Percentiles rank a stretch among this genome's conserved stretches.
Evolutionary conservation across 2,113 vertebrate species (phyloP).

Genomic region (Felis chaus): DNA sequence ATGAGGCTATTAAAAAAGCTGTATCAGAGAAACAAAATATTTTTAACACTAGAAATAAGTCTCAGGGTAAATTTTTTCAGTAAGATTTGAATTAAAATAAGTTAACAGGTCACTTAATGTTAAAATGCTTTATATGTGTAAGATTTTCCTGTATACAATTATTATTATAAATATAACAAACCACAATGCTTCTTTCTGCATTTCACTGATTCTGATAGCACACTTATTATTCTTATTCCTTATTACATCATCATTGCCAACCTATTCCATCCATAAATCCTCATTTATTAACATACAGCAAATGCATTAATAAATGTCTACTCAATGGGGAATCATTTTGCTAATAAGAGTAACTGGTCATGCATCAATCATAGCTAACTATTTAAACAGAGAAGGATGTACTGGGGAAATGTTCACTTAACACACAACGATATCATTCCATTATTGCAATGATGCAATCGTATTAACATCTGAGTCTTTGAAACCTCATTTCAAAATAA

Average conservation of each 20-base stretch:
- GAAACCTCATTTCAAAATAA: slow-evolving; percentile 46
- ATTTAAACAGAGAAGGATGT: slow-evolving; percentile 20
- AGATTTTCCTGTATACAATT: not conserved
- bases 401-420: slow-evolving; percentile 23
- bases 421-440: not conserved
- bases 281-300: slow-evolving; percentile 52
- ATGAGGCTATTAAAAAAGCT: slow-evolving; percentile 14
- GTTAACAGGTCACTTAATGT: not conserved
- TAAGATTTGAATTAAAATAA: slow-evolving; percentile 44
- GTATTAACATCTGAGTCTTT: not conserved
- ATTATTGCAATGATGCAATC: slow-evolving; percentile 1
- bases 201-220: slow-evolving; percentile 29
- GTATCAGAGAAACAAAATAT: slow-evolving; percentile 36
- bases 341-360: slow-evolving; percentile 55
- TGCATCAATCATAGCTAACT: slow-evolving; percentile 51
- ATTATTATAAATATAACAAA: slow-evolving; percentile 34
- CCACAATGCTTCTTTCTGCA: not conserved
- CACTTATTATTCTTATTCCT: slow-evolving; percentile 36
- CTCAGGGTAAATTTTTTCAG: slow-evolving; percentile 21
- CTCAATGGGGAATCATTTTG: slow-evolving; percentile 34
- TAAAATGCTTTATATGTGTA: slow-evolving; percentile 34
- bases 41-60: slow-evolving; percentile 52
- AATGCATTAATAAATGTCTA: slow-evolving; percentile 30
- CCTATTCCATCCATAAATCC: not conserved
- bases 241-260: slow-evolving; percentile 1